Evolutionary conservation across 2,888 invertebrate genomes (phyloP).

Genomic region (Drosophila anomelani): DNA sequence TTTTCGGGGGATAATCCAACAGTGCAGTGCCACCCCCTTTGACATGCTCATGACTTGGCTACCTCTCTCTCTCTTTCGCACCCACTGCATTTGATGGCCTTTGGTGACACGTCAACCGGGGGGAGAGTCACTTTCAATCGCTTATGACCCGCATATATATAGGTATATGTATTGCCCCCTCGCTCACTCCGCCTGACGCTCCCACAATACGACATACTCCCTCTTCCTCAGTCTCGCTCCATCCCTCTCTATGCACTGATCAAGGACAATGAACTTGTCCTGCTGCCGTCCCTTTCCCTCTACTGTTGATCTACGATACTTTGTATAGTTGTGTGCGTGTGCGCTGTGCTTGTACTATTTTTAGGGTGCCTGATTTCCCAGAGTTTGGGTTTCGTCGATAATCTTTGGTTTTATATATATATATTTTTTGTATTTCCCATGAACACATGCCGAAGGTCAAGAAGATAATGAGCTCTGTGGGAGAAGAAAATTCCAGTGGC

Average conservation of each 20-base stretch:
- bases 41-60: background rate
- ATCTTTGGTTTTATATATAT: constrained; percentile 5
- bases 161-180: background rate
- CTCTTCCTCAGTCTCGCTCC: constrained; percentile 3
- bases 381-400: constrained; percentile 13
- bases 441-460: constrained; percentile 32
- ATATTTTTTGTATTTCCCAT: constrained; percentile 6
- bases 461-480: constrained; percentile 28
- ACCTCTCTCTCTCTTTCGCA: constrained; percentile 4
- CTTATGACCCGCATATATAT: constrained; percentile 3
- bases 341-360: constrained; percentile 37
- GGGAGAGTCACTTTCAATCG: constrained; percentile 6
- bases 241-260: constrained; percentile 12
- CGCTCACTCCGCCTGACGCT: background rate
- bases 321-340: constrained; percentile 7
- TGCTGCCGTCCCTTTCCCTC: constrained; percentile 13
- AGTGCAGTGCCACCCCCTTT: constrained; percentile 15
- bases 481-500: constrained; percentile 34
- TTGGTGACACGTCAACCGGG: constrained; percentile 16
- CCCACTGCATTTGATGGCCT: constrained; percentile 10
- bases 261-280: constrained; percentile 41
- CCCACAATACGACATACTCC: constrained; percentile 4
- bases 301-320: constrained; percentile 18
- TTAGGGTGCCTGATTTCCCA: constrained; percentile 37
- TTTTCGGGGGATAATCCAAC: background rate